Evolutionary conservation across 2,797 vertebrate species (phyloP).

Genomic region (Esox lucius): DNA sequence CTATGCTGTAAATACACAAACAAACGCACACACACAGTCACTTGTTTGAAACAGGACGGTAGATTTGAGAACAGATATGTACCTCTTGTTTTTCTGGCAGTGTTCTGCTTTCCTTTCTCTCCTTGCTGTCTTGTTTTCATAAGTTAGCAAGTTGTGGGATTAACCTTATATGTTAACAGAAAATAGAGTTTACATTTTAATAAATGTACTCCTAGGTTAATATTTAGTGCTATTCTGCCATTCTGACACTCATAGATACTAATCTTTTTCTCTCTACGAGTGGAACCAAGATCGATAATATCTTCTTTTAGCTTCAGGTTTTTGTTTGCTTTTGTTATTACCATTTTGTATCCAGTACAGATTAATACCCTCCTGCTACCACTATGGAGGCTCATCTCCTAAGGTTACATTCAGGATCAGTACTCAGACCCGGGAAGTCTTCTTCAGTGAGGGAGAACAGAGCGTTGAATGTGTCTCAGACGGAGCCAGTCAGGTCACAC

Average conservation of each 20-base stretch:
- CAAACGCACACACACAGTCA: background rate
- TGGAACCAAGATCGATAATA: constrained; percentile 18
- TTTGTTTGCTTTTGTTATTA: background rate
- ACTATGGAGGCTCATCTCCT: constrained; percentile 45
- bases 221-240: background rate
- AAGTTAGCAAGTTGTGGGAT: background rate
- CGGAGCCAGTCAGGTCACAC: constrained; percentile 62
- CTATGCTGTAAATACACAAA: background rate
- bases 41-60: background rate
- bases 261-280: background rate
- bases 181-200: background rate
- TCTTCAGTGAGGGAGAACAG: constrained; percentile 57
- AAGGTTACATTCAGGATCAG: constrained; percentile 61
- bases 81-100: background rate
- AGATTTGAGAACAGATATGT: background rate
- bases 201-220: background rate
- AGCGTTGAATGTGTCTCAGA: constrained; percentile 46
- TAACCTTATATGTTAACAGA: background rate
- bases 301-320: constrained; percentile 1
- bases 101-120: too few species aligned
- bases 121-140: too few species aligned
- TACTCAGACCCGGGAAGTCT: constrained; percentile 56
- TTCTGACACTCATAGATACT: background rate
- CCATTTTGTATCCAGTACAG: constrained; percentile 41
- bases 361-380: constrained; percentile 27